Evolutionary conservation across 2,888 invertebrate species (phyloP).

Genomic region (Callyntrura guangdongensis): DNA sequence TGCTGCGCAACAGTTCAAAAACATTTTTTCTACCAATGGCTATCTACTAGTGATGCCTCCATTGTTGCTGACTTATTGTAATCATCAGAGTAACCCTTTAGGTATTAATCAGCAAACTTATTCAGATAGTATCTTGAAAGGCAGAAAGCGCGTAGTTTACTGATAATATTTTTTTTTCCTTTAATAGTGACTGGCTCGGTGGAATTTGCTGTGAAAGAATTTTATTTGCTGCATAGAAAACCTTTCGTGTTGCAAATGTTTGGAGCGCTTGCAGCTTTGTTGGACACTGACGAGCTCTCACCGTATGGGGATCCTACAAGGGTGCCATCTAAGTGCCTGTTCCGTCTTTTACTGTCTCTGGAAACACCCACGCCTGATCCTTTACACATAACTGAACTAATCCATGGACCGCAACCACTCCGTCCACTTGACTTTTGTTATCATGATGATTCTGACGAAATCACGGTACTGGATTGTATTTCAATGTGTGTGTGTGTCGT

Average conservation of each 20-base stretch:
- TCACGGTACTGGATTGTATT: slow-evolving; percentile 98
- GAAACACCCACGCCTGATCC: slow-evolving; percentile 98
- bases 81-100: slow-evolving; percentile 96
- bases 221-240: slow-evolving; percentile 98
- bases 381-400: slow-evolving; percentile 95
- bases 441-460: slow-evolving; percentile 98
- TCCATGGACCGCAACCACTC: slow-evolving; percentile 96
- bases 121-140: not conserved
- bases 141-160: not conserved
- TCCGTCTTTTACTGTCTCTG: slow-evolving; percentile 95
- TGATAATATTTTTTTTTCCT: not conserved
- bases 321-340: slow-evolving; percentile 96
- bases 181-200: slow-evolving; percentile 89
- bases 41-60: slow-evolving; percentile 99
- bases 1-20: slow-evolving; percentile 99
- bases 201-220: slow-evolving; percentile 99
- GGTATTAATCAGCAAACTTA: slow-evolving; percentile 62
- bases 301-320: slow-evolving; percentile 89
- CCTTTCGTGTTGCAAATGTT: slow-evolving; percentile 99
- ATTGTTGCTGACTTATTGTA: slow-evolving; percentile 97
- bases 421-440: slow-evolving; percentile 99
- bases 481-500: slow-evolving; percentile 99
- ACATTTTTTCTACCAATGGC: slow-evolving; percentile 99
- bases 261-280: slow-evolving; percentile 98
- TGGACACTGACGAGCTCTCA: slow-evolving; percentile 96